Percentiles rank a stretch among this genome's conserved stretches.
phyloP scores from a whole-genome alignment of 2,113 vertebrate species.

The Salvelinus sp. region DNA sequence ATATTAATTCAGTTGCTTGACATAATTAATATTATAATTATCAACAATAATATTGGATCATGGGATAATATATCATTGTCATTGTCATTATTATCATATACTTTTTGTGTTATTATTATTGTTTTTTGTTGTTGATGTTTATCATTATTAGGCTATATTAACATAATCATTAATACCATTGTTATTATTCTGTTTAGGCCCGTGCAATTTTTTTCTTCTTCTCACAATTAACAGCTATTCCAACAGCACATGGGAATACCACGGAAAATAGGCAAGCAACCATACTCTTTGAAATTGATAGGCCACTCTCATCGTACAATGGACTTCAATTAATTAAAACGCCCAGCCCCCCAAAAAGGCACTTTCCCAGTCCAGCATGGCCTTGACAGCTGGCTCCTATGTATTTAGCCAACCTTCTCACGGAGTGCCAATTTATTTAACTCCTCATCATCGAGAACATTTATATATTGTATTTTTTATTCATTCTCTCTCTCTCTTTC shows the following conservation, averaged over 20 bases:
- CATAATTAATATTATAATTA: no score
- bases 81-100: not conserved
- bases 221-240: not conserved
- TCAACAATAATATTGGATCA: no score
- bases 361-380: slow-evolving; percentile 21
- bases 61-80: not conserved
- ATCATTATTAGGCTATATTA: not conserved
- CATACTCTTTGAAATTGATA: slow-evolving; percentile 1
- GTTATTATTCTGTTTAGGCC: no score
- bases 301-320: slow-evolving; percentile 16
- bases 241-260: not conserved
- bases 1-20: not conserved
- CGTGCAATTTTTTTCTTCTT: not conserved
- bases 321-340: slow-evolving; percentile 53
- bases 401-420: slow-evolving; percentile 37
- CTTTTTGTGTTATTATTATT: no score
- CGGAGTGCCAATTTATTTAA: slow-evolving; percentile 37
- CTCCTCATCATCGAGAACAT: not conserved
- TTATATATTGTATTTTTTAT: not conserved
- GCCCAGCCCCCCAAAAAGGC: slow-evolving; percentile 18
- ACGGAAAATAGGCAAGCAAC: slow-evolving; percentile 20
- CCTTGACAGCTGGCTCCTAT: slow-evolving; percentile 45
- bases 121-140: no score
- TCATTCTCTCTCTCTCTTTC: not conserved
- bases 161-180: not conserved